phyloP scores from a whole-genome alignment of 2,113 vertebrate genomes.

The Chlamydotis undulata region DNA sequence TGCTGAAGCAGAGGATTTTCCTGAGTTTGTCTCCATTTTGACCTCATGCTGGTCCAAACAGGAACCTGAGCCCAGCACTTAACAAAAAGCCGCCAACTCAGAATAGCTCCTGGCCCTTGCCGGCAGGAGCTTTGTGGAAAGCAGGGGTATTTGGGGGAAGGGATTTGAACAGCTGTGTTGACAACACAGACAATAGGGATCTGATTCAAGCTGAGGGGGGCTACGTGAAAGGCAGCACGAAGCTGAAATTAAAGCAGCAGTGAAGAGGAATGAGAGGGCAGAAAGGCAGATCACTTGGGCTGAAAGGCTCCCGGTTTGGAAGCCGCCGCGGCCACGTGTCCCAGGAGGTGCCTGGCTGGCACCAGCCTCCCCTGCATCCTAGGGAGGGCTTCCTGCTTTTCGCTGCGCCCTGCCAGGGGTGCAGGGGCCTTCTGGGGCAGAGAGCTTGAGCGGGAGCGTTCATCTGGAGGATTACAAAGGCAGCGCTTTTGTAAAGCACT shows the following conservation, averaged over 20 bases:
- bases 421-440: background rate
- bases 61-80: background rate
- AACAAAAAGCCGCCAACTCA: background rate
- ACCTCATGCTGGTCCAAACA: background rate
- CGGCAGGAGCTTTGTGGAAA: background rate
- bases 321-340: background rate
- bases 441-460: background rate
- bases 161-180: constrained; percentile 51
- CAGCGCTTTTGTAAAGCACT: background rate
- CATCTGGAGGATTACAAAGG: background rate
- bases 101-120: background rate
- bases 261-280: background rate
- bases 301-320: background rate
- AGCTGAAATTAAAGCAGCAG: background rate
- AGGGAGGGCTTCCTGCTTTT: background rate
- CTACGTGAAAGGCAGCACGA: background rate
- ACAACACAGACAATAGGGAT: constrained; percentile 16
- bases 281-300: background rate
- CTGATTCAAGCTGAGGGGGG: background rate
- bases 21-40: background rate
- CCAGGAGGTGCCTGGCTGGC: background rate
- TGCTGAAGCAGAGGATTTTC: background rate
- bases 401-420: background rate
- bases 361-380: background rate
- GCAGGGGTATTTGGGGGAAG: background rate